Conservation (phyloP, 2,113 vertebrate genomes). For the Sterna hirundo region DNA sequence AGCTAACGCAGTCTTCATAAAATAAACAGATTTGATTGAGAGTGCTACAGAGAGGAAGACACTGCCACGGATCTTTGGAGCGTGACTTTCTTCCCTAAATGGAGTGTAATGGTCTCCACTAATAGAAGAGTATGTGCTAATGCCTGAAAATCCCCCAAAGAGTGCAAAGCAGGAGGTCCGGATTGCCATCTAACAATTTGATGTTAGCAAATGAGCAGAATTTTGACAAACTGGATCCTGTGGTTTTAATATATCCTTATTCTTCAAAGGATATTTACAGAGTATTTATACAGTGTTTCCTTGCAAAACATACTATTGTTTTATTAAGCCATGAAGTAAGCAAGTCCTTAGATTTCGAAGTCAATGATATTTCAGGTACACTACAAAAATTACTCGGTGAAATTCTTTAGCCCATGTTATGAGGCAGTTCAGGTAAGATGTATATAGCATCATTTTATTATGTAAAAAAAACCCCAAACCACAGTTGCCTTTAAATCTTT, state of each 20-base stretch:
- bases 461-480: background rate
- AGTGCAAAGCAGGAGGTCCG: background rate
- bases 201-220: background rate
- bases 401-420: background rate
- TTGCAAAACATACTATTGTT: background rate
- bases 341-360: background rate
- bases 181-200: background rate
- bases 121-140: background rate
- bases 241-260: background rate
- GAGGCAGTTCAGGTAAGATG: background rate
- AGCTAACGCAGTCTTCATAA: background rate
- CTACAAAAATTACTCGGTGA: background rate
- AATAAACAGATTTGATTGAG: background rate
- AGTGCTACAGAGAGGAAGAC: background rate
- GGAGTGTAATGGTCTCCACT: background rate
- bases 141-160: background rate
- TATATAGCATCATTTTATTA: background rate
- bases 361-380: background rate
- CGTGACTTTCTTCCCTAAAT: background rate
- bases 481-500: background rate
- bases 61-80: background rate
- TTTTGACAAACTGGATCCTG: background rate
- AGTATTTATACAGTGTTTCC: background rate
- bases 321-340: background rate
- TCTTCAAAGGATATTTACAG: background rate